A percentile compares a stretch with the other conserved stretches of the same genome.
These are phyloP conservation scores for Brachypterus glaber DNA, from an alignment of 2,888 invertebrate genomes.

Conservation along the genomic window DNA sequence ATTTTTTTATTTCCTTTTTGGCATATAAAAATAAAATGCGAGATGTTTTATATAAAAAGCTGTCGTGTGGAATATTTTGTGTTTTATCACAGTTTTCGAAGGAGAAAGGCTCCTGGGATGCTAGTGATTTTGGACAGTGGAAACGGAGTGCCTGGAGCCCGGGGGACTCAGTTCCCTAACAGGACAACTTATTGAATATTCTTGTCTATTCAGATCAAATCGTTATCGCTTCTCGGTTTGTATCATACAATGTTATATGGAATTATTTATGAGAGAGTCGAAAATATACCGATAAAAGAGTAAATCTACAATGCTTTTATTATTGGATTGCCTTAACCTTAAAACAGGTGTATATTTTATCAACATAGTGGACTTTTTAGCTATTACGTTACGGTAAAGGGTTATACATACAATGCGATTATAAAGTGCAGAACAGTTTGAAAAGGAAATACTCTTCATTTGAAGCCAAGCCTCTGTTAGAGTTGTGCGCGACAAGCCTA, in stretches of 20 bases:
- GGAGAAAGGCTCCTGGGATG: conserved; percentile 31
- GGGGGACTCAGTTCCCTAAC: conserved; percentile 31
- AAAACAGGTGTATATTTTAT: no score
- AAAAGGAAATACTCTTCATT: no score
- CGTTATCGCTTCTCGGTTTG: conserved; percentile 28
- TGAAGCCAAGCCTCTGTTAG: no score
- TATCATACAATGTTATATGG: conserved; percentile 27
- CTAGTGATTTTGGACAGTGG: conserved; percentile 38
- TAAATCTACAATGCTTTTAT: no score
- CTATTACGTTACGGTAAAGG: no score
- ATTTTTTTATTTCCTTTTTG: no score
- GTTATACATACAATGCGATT: no score
- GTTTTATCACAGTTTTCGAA: conserved; percentile 35
- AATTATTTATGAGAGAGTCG: conserved; percentile 32
- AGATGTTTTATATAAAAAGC: conserved; percentile 21
- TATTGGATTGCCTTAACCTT: no score
- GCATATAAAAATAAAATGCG: conserved; percentile 5
- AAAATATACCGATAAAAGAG: no score
- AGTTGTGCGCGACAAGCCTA: no score
- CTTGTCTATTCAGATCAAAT: conserved; percentile 31
- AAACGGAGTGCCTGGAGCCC: conserved; percentile 34
- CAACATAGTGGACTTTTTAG: no score
- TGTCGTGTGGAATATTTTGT: conserved; percentile 34
- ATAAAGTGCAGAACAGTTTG: no score
- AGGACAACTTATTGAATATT: conserved; percentile 34